Evolutionary conservation across 2,888 invertebrate genomes (phyloP), one percentile per base, ranked within the genome.

Genomic region (Schrankia costaestrigalis): DNA sequence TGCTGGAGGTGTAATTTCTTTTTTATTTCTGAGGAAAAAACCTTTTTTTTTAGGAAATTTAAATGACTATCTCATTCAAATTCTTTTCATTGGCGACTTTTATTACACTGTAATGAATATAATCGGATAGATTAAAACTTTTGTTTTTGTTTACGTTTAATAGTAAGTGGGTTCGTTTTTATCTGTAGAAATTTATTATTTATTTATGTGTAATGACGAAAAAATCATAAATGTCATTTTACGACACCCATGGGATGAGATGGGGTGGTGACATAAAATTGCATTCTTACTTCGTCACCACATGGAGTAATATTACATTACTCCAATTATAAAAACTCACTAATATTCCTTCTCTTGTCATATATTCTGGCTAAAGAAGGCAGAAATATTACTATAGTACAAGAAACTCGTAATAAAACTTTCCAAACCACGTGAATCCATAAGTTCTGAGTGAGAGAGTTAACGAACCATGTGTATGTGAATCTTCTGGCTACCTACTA

Each of bases 1-100:
- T 38, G 39, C 37, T 38, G 24, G 28, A 11, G 11, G 29, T 33
- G 38, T 47, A 43, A 44, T 47, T 47, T 43, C 23, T 35, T 46
- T 41, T 46, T 40, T 41, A 38, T 42, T 35, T 32, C 11, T 34
- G 13, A 15, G 15, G n/a, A n/a, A n/a, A 29, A 40, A 27, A 26
- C 25, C 11, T 38, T 42, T 33, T 34, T 37, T 26, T 30, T 31
- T 26, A 5, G 12, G 23, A 44, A 39, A 44, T 37, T 17, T 26
- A 17, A 29, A 24, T 14, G 30, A 23, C 29, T 34, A 25, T 28
- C 31, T 35, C 17, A 35, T 35, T 31, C 17, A 31, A 31, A 35
- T 31, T 35, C 40, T 11, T 25, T n/a, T 14, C 25, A 25, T 21
- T 36, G 32, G 22, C 18, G 14, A 29, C 26, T 46, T 31, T 55